phyloP scores from a whole-genome alignment of 2,888 invertebrate species.

The Dinocampus coccinellae region DNA sequence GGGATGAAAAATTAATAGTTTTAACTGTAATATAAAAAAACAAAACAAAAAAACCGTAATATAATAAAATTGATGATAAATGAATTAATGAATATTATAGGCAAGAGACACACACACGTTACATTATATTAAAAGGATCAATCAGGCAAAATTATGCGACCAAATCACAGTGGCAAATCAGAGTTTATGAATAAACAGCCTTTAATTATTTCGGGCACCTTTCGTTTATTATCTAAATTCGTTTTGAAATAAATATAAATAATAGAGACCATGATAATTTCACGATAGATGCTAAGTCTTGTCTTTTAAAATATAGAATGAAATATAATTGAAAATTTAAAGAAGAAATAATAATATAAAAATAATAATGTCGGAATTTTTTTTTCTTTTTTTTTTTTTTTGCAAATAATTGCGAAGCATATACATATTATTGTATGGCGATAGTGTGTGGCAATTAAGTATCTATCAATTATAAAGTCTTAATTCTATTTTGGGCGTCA shows the following conservation, averaged over 20 bases:
- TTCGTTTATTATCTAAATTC: conserved; percentile 32
- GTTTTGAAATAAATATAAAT: conserved; percentile 64
- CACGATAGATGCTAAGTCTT: conserved; percentile 32
- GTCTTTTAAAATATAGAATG: conserved; percentile 37
- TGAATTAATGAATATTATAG: conserved; percentile 33
- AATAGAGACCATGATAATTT: conserved; percentile 38
- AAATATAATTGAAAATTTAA: conserved; percentile 45
- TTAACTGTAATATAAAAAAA: conserved; percentile 38
- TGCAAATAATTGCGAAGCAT: conserved; percentile 66
- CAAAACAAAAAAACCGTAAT: too few relatives aligned
- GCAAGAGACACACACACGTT: conserved; percentile 22
- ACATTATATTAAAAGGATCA: conserved; percentile 50
- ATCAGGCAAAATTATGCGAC: conserved; percentile 59
- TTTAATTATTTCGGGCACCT: conserved; percentile 63
- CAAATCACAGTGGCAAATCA: conserved; percentile 62
- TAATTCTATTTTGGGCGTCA: conserved; percentile 32
- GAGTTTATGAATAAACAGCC: conserved; percentile 57
- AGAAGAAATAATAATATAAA: conserved; percentile 51
- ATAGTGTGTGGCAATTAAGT: conserved; percentile 50
- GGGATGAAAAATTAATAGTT: conserved; percentile 51
- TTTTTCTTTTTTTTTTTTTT: too few relatives aligned
- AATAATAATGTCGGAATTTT: conserved; percentile 61
- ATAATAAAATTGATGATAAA: conserved; percentile 26
- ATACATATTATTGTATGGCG: conserved; percentile 57
- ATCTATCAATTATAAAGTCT: conserved; percentile 12